These are phyloP conservation scores for Dendroctonus ponderosae DNA, from an alignment of 1,140 invertebrate genomes.

Conservation along the genomic window DNA sequence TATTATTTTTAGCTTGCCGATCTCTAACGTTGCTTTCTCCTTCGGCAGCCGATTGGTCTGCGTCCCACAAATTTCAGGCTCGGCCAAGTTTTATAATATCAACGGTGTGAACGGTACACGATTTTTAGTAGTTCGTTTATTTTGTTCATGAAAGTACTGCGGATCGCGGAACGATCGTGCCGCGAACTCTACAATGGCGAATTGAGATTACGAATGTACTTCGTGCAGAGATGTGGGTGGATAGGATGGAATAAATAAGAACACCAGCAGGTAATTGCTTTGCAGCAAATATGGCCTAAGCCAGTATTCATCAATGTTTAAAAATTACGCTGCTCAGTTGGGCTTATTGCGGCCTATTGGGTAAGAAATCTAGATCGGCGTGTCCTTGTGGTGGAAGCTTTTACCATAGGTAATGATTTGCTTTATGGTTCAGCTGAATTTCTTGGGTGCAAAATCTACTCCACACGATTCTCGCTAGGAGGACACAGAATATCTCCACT, in stretches of 20 bases:
- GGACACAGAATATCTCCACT: too few species aligned
- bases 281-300: too few species aligned
- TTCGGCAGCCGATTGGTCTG: constrained; percentile 9
- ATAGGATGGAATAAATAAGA: background rate
- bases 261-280: too few species aligned
- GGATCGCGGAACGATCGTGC: constrained; percentile 10
- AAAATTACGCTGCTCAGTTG: too few species aligned
- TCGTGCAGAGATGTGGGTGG: constrained; percentile 6
- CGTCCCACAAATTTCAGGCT: constrained; percentile 22
- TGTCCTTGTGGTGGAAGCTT: too few species aligned
- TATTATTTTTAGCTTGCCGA: constrained; percentile 20
- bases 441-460: too few species aligned
- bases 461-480: too few species aligned
- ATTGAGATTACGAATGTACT: constrained; percentile 1
- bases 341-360: too few species aligned
- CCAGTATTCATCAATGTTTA: too few species aligned
- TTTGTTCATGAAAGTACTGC: constrained; percentile 23
- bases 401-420: too few species aligned
- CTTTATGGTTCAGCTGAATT: too few species aligned
- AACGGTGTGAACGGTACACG: constrained; percentile 12
- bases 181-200: constrained; percentile 11
- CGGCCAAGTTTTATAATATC: constrained; percentile 17
- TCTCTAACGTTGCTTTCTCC: constrained; percentile 18
- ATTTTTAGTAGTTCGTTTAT: constrained; percentile 25
- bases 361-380: too few species aligned